Conservation (phyloP, 2,113 vertebrate species). For the Myodes glareolus region DNA sequence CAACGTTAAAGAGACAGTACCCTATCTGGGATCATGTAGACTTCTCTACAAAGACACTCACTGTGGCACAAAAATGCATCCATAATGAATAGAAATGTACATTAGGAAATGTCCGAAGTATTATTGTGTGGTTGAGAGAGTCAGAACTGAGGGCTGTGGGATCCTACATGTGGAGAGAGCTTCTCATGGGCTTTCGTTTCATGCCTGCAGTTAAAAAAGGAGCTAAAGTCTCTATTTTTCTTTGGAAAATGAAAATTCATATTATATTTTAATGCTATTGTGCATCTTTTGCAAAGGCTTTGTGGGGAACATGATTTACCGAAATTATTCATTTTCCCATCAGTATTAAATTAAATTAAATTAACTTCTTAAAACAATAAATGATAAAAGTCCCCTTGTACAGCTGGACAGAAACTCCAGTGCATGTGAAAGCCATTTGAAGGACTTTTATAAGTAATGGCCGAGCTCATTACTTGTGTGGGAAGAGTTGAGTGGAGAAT, state of each 20-base stretch:
- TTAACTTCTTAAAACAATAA: not conserved
- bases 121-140: not conserved
- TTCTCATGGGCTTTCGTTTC: constrained; percentile 25
- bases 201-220: constrained; percentile 25
- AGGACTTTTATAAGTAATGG: not conserved
- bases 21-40: not conserved
- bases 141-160: not conserved
- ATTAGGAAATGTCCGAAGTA: not conserved
- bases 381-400: not conserved
- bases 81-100: not conserved
- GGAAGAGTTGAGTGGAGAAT: not conserved
- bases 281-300: constrained; percentile 11
- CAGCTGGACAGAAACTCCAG: not conserved
- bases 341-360: not conserved
- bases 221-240: constrained; percentile 17
- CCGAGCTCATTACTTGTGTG: not conserved
- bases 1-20: constrained; percentile 25
- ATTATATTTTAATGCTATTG: not conserved
- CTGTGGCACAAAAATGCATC: not conserved
- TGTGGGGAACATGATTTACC: not conserved
- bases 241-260: not conserved
- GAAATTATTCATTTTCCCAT: constrained; percentile 20
- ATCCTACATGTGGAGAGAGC: not conserved
- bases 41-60: not conserved
- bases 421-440: not conserved